Conservation (phyloP, 2,888 invertebrate species). For the Endotricha flammealis region DNA sequence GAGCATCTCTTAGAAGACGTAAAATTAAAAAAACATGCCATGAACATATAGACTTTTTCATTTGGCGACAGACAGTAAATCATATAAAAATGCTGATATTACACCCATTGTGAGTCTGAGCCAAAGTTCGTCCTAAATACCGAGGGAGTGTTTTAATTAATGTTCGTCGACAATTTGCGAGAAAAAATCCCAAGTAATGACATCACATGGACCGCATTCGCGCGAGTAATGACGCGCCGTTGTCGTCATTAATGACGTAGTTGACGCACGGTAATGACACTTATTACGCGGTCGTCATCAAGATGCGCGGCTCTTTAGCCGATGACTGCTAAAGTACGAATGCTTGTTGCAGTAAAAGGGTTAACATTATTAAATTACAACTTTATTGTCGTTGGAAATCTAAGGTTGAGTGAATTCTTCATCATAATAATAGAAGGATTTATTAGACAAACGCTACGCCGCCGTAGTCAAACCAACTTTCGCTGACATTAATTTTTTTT, state of each 20-base stretch:
- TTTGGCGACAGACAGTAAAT: too few relatives aligned
- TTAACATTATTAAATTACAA: conserved; percentile 19
- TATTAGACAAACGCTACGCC: too few relatives aligned
- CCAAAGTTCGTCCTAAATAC: conserved; percentile 56
- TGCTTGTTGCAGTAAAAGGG: conserved; percentile 51
- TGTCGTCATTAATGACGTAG: conserved; percentile 42
- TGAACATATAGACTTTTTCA: too few relatives aligned
- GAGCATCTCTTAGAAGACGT: too few relatives aligned
- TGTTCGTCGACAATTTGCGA: conserved; percentile 58
- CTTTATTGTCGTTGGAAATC: conserved; percentile 16
- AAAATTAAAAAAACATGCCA: conserved; percentile 15
- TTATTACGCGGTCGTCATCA: conserved; percentile 52
- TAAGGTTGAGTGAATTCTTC: too few relatives aligned
- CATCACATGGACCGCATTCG: conserved; percentile 27
- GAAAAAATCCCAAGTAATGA: conserved; percentile 52
- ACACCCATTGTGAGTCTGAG: too few relatives aligned
- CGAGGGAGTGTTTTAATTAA: conserved; percentile 64
- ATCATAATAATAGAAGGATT: too few relatives aligned
- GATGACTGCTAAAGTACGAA: conserved; percentile 58
- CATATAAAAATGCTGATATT: too few relatives aligned
- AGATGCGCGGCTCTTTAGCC: conserved; percentile 40
- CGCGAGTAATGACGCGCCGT: conserved; percentile 28
- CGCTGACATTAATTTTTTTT: too few relatives aligned
- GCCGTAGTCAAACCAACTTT: too few relatives aligned
- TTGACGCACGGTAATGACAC: conserved; percentile 42